These are phyloP conservation scores for Myopa tessellatipennis DNA, from an alignment of 2,888 invertebrate genomes.

Conservation along the genomic window DNA sequence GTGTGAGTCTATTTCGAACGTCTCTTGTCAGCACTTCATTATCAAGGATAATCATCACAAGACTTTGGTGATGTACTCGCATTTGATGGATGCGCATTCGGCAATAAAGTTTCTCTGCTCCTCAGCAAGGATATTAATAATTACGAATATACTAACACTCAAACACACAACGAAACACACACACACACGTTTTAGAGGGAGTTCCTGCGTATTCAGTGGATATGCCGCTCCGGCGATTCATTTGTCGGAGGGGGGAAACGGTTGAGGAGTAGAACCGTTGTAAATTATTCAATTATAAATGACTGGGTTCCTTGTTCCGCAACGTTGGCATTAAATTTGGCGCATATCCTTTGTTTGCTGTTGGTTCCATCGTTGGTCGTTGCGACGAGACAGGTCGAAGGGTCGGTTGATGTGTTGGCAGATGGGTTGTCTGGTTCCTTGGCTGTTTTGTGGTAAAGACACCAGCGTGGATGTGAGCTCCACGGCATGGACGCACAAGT, in stretches of 20 bases:
- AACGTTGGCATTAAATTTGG: constrained; percentile 19
- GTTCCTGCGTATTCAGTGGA: neutral
- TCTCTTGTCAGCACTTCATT: constrained; percentile 22
- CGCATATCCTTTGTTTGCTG: neutral
- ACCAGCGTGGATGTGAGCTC: neutral
- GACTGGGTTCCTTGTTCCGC: constrained; percentile 32
- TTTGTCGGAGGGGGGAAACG: neutral
- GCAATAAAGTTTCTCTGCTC: constrained; percentile 29
- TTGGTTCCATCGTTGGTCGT: neutral
- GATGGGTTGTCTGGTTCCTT: neutral
- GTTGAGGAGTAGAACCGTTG: constrained; percentile 33
- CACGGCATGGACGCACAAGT: neutral
- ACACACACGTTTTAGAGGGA: neutral
- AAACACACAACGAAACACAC: neutral
- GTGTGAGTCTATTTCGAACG: too few relatives aligned
- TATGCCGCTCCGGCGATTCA: neutral
- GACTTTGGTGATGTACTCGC: too few relatives aligned
- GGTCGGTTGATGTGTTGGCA: neutral
- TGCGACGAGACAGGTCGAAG: neutral
- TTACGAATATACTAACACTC: neutral
- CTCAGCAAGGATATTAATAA: neutral
- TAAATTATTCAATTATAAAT: constrained; percentile 51
- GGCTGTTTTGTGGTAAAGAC: neutral
- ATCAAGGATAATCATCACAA: constrained; percentile 19
- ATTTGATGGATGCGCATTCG: constrained; percentile 36